Conservation (phyloP, 1,140 invertebrate species). For the Eriocheir sinensis region DNA sequence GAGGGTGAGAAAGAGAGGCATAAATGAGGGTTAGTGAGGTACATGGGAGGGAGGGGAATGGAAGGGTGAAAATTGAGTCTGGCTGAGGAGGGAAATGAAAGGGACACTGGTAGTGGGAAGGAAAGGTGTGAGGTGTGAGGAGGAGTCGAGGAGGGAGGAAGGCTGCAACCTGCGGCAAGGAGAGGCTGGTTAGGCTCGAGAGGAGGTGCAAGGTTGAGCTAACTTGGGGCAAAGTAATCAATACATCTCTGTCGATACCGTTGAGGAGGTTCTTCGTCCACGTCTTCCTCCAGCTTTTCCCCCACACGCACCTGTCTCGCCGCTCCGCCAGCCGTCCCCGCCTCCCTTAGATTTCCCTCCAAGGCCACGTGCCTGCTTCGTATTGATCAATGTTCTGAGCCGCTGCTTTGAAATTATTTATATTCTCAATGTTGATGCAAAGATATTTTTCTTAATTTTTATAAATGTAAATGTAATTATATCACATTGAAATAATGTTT, state of each 20-base stretch:
- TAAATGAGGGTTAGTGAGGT: conserved; percentile 34
- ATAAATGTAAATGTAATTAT: too few relatives aligned
- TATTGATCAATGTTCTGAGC: background rate
- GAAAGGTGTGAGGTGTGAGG: background rate
- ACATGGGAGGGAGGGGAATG: background rate
- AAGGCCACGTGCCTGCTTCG: background rate
- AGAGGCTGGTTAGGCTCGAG: background rate
- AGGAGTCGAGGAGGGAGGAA: background rate
- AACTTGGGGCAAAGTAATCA: conserved; percentile 59
- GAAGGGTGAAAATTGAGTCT: background rate
- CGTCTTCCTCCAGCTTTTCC: conserved; percentile 35
- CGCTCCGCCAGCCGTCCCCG: background rate
- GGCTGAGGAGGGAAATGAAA: background rate
- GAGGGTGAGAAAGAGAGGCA: background rate
- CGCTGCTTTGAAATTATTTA: too few relatives aligned
- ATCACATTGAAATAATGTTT: too few relatives aligned
- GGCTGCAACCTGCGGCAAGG: conserved; percentile 36
- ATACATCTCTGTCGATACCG: conserved; percentile 58
- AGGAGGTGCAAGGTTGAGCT: conserved; percentile 46
- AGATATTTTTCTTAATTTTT: too few relatives aligned
- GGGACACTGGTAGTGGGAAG: background rate
- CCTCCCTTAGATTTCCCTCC: background rate
- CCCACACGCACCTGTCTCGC: background rate
- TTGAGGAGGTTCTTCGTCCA: conserved; percentile 46
- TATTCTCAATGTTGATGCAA: too few relatives aligned